phyloP scores from a whole-genome alignment of 2,797 vertebrate species.

The Antrozous pallidus region DNA sequence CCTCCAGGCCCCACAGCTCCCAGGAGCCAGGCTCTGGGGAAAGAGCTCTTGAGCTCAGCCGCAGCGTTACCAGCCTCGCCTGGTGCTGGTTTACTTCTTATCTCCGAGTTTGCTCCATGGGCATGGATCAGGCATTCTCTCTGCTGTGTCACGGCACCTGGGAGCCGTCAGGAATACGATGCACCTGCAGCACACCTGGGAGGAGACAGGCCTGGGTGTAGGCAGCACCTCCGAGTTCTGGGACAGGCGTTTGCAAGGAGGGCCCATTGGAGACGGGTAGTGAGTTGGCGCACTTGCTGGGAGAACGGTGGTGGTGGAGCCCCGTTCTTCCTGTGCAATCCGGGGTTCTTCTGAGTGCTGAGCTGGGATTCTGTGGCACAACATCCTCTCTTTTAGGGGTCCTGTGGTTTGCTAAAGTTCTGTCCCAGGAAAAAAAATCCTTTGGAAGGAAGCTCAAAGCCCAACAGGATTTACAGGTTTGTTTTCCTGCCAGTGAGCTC shows the following conservation, averaged over 20 bases:
- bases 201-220: neutral
- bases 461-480: conserved; percentile 65
- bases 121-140: neutral
- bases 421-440: conserved; percentile 50
- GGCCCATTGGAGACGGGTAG: neutral
- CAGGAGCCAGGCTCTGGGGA: neutral
- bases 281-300: neutral
- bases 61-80: neutral
- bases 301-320: neutral
- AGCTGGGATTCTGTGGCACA: neutral
- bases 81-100: neutral
- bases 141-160: neutral
- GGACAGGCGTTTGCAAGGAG: neutral
- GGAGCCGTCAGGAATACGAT: conserved; percentile 12
- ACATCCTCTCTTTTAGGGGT: neutral
- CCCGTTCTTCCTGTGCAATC: neutral
- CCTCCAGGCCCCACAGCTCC: no score
- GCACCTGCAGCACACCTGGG: neutral
- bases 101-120: neutral
- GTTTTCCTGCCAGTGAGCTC: conserved; percentile 53
- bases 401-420: conserved; percentile 34
- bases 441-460: conserved; percentile 52
- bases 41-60: neutral
- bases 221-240: neutral
- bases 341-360: neutral